Base-by-base conservation (phyloP, 2,113 vertebrate genomes). In the Suncus etruscus region DNA sequence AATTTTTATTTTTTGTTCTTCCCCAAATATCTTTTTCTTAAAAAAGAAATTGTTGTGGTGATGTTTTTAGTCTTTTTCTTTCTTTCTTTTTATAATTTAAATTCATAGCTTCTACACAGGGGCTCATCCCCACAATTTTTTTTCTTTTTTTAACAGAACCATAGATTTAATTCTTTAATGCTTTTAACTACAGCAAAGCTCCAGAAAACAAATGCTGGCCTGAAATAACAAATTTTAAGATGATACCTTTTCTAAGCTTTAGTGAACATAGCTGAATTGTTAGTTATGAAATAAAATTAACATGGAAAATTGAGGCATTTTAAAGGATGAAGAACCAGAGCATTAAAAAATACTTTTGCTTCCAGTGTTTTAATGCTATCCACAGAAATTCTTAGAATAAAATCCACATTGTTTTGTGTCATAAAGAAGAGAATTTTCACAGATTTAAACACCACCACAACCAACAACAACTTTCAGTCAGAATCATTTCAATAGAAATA, bases 401-500 rank as follows among this genome's bases (percentile, higher is more conserved):
- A 92, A 89, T 51, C 16, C 24, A 61, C 50, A 65, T 39, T 80
- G 24, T 58, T 86, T 61, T 27, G 24, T 81, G 11, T 31, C 39
- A 27, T 27, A 47, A 47, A 87, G 11, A 82, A 94, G 58, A 82
- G 0, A 15, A 1, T 27, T 50, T 51, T 31, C 77, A 39, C 29
- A 73, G n/a, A 72, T 65, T 54, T 4, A 65, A 65, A 65, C 54
- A 58, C 87, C 39, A 39, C 39, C 39, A 39, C 39, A 39, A 39
- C 39, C 39, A 39, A 39, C 39, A 39, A 39, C 39, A 39, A 39
- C 39, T 39, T 39, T 39, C 39, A 39, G 39, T 39, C 3, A 39
- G 5, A 39, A 39, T 39, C 39, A 63, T 70, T 93, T 54, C 39
- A 75, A 54, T 91, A 89, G 50, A 82, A 76, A 92, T 87, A 92